These are phyloP conservation scores for Drosophila meridiana DNA, from an alignment of 2,888 invertebrate species.

Conservation along the genomic window DNA sequence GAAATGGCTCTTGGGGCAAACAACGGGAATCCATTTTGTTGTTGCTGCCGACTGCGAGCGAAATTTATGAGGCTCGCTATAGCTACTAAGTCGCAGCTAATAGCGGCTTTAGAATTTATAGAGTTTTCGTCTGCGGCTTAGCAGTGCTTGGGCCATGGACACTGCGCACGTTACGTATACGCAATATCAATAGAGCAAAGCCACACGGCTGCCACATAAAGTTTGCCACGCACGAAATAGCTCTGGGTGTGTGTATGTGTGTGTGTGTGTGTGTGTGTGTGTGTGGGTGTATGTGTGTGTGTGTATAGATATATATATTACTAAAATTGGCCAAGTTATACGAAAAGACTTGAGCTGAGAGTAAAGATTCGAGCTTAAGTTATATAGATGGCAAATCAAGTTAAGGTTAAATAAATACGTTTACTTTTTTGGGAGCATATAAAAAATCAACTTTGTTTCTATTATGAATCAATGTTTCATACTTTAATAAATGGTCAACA, in stretches of 20 bases:
- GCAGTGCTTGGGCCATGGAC: constrained; percentile 55
- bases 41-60: constrained; percentile 41
- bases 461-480: constrained; percentile 10
- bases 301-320: neutral
- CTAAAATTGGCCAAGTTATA: constrained; percentile 9
- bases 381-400: constrained; percentile 3
- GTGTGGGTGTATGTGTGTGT: neutral
- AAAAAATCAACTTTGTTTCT: constrained; percentile 2
- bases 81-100: constrained; percentile 73
- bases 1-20: constrained; percentile 7
- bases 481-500: neutral
- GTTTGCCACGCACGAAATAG: constrained; percentile 19
- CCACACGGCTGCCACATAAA: constrained; percentile 17
- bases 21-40: constrained; percentile 41
- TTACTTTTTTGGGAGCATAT: neutral
- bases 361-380: neutral
- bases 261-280: neutral
- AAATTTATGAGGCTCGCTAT: constrained; percentile 67
- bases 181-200: constrained; percentile 47
- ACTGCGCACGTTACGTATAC: constrained; percentile 45
- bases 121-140: constrained; percentile 71
- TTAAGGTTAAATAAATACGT: constrained; percentile 5
- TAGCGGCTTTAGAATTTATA: constrained; percentile 79
- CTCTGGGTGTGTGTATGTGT: neutral
- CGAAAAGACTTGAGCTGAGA: neutral